phyloP scores from a whole-genome alignment of 2,113 vertebrate species.

The Indicator indicator region DNA sequence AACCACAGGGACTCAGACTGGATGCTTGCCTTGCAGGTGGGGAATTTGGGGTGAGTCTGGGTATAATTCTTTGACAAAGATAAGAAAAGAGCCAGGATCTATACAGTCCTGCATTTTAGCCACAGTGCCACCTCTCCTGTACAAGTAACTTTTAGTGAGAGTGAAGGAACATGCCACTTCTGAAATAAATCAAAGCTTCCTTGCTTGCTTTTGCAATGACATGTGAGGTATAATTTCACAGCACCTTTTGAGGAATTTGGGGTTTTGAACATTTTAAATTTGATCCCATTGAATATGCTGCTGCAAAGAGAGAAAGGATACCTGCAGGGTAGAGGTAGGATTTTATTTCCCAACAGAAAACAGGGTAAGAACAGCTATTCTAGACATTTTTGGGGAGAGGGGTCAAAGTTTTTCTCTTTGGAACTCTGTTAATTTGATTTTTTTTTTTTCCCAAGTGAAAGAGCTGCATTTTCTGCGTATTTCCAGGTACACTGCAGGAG shows the following conservation, averaged over 20 bases:
- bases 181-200: slow-evolving; percentile 5
- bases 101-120: not conserved
- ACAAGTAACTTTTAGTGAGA: not conserved
- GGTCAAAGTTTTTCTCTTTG: not conserved
- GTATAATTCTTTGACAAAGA: not conserved
- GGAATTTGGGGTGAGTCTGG: not conserved
- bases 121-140: not conserved
- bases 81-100: not conserved
- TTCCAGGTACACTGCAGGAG: not conserved
- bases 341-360: slow-evolving; percentile 40
- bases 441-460: not conserved
- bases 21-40: not conserved
- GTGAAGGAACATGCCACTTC: not conserved
- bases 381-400: not conserved
- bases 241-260: slow-evolving; percentile 8
- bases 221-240: not conserved
- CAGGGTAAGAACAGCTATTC: not conserved
- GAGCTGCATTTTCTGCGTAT: not conserved
- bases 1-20: not conserved
- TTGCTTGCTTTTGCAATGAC: not conserved
- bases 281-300: not conserved
- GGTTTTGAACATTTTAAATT: slow-evolving; percentile 42
- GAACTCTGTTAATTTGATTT: not conserved
- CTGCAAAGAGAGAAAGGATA: slow-evolving; percentile 22
- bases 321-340: not conserved